Base-by-base conservation (phyloP, 1,140 invertebrate species). In the Parapsyche elsis region DNA sequence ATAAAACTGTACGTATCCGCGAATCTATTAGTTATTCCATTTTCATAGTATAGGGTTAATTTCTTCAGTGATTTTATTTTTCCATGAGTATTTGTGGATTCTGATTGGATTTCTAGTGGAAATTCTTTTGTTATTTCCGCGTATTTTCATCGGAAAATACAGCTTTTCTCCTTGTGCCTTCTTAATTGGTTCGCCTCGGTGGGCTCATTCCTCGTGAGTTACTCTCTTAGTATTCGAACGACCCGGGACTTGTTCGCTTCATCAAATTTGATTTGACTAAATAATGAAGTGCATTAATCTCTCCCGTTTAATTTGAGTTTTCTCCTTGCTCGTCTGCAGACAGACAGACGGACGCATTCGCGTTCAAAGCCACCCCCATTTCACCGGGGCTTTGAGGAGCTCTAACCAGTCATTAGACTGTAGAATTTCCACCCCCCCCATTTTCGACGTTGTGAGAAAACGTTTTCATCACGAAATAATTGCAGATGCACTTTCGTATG, bases 211-310 rank as follows among this genome's bases (percentile, higher is more conserved):
- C 30, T 38, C 30, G 30, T 38, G 30, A 38, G 30, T 38, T 38
- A 38, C 30, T 38, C 30, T 38, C 30, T 38, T 38, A 38, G 30
- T 38, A 38, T 38, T 38, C 30, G 30, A 38, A 38, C 57, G 57
- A 61, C 16, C 16, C 16, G 14, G 57, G 9, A 19, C 16, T 61
- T 21, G 57, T 26, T 73, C 71, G 38, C 38, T 73, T 73, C 38
- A 30, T 53, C 38, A 73, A 73, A 73, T 73, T 73, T 73, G 71
- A 73, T 73, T 73, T 73, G 38, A 73, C 71, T 73, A 38, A 73
- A 73, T 73, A 73, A 73, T 73, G 71, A 53, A 73, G 38, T 73
- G 71, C 71, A 73, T 73, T 73, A 73, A 73, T 73, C 71, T 73
- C 16, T 38, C 71, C 24, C 71, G 71, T 73, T 73, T 73, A 73